Evolutionary conservation across 2,888 invertebrate species (phyloP).

Genomic region (Galerucella calmariensis): DNA sequence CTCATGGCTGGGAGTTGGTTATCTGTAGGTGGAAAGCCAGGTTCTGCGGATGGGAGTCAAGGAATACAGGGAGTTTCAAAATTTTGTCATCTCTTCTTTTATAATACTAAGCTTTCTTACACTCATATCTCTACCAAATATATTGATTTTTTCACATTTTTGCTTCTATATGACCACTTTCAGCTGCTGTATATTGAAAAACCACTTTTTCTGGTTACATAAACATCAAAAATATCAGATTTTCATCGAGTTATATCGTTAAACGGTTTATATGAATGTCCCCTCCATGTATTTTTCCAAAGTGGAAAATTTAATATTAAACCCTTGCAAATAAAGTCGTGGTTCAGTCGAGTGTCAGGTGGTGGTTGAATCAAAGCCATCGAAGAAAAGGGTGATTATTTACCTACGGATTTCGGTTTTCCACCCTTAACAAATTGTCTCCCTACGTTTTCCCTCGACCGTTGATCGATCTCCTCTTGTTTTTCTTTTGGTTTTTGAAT

Average conservation of each 20-base stretch:
- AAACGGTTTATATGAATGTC: background rate
- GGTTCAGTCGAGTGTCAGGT: conserved; percentile 2
- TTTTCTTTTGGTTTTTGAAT: background rate
- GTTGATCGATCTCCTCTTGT: background rate
- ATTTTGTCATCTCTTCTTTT: too few species aligned
- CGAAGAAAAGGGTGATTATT: conserved; percentile 5
- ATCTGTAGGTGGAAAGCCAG: too few species aligned
- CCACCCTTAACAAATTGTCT: background rate
- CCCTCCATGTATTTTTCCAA: background rate
- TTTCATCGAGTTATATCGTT: background rate
- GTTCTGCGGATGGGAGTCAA: too few species aligned
- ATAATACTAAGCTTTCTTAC: too few species aligned
- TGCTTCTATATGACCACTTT: too few species aligned
- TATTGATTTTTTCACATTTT: too few species aligned
- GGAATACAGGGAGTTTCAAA: too few species aligned
- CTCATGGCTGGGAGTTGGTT: too few species aligned
- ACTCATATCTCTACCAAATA: too few species aligned
- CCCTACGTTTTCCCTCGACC: background rate
- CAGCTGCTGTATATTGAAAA: too few species aligned
- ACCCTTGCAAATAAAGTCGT: background rate
- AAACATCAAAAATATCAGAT: conserved; percentile 2
- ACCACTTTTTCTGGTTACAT: too few species aligned
- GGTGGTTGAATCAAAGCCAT: conserved; percentile 9
- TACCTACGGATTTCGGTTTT: conserved; percentile 6
- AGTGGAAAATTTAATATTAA: background rate